phyloP scores from a whole-genome alignment of 1,140 invertebrate genomes.

The Macrotrachela quadricornifera region DNA sequence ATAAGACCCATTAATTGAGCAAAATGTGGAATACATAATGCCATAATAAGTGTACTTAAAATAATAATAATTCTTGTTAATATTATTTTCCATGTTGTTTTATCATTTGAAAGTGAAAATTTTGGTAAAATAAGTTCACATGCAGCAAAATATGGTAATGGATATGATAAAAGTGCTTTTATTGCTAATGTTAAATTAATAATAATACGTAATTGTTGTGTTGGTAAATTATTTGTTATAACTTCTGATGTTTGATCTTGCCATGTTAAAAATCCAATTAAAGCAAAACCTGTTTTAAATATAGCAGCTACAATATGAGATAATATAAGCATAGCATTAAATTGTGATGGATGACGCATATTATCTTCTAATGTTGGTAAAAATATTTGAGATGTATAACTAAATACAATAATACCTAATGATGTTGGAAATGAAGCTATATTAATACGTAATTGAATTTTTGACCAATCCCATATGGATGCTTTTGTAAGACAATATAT shows the following conservation, averaged over 20 bases:
- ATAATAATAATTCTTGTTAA: constrained; percentile 68
- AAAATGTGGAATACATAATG: constrained; percentile 91
- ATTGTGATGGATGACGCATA: constrained; percentile 65
- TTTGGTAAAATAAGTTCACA: constrained; percentile 74
- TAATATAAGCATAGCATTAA: constrained; percentile 93
- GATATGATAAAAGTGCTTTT: constrained; percentile 88
- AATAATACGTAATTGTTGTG: constrained; percentile 62
- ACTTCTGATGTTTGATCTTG: constrained; percentile 60
- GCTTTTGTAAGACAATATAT: constrained; percentile 86
- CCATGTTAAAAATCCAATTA: constrained; percentile 88
- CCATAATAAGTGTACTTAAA: constrained; percentile 76
- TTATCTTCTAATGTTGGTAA: constrained; percentile 88
- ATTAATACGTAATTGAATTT: constrained; percentile 73
- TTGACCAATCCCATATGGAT: constrained; percentile 38
- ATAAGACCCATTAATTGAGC: constrained; percentile 94
- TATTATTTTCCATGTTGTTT: constrained; percentile 74
- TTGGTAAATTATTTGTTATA: constrained; percentile 88
- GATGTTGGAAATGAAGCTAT: constrained; percentile 92
- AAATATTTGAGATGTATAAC: constrained; percentile 97
- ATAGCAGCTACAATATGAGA: constrained; percentile 85
- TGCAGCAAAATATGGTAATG: constrained; percentile 88
- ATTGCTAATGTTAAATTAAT: constrained; percentile 86
- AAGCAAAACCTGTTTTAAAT: constrained; percentile 90
- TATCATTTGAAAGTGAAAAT: constrained; percentile 55
- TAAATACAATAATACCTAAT: constrained; percentile 96